Conservation (phyloP, 2,113 vertebrate genomes). For the Tetrao urogallus region DNA sequence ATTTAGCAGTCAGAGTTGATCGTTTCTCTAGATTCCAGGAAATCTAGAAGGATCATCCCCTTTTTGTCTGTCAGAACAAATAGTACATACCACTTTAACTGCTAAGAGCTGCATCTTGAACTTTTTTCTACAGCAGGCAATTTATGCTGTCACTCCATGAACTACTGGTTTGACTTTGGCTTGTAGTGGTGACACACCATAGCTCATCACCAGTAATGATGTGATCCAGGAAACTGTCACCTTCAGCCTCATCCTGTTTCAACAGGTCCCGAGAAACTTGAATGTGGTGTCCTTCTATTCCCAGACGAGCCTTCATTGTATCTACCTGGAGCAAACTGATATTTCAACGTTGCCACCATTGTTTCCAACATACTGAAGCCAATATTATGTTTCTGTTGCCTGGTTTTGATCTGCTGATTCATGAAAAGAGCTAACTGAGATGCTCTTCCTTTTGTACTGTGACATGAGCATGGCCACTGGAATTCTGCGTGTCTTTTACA, state of each 20-base stretch:
- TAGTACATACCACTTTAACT: background rate
- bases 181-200: background rate
- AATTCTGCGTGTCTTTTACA: background rate
- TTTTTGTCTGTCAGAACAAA: background rate
- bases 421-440: background rate
- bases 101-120: too few relatives aligned
- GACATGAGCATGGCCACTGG: background rate
- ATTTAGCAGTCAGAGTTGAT: background rate
- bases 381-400: background rate
- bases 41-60: background rate
- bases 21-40: background rate
- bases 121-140: too few relatives aligned
- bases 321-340: background rate
- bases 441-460: background rate
- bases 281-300: background rate
- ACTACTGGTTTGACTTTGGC: background rate
- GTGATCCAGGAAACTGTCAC: background rate
- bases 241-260: background rate
- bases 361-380: background rate
- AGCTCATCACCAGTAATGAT: background rate
- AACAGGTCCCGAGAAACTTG: background rate
- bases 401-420: background rate
- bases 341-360: background rate
- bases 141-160: too few relatives aligned
- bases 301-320: background rate